These are phyloP conservation scores for Hybos culiciformis DNA, from an alignment of 2,888 invertebrate species.

Conservation along the genomic window DNA sequence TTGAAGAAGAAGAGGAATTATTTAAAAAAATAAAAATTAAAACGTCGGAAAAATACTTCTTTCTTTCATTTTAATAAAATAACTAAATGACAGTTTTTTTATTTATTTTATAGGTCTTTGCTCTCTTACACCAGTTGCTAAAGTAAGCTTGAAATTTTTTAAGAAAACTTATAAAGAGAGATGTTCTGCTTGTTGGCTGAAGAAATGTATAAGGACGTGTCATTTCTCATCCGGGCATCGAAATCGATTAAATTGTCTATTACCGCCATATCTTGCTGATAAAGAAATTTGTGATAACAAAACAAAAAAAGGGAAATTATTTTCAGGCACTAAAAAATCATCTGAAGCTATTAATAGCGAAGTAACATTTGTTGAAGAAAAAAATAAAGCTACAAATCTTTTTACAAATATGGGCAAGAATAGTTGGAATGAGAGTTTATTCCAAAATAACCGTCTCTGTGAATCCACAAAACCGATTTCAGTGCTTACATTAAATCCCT, in stretches of 20 bases:
- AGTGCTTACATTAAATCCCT: slow-evolving; percentile 21
- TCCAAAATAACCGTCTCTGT: slow-evolving; percentile 1
- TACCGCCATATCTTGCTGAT: slow-evolving; percentile 50
- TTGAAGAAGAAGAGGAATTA: neutral
- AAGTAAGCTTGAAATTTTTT: slow-evolving; percentile 43
- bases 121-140: slow-evolving; percentile 53
- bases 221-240: slow-evolving; percentile 58
- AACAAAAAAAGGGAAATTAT: neutral
- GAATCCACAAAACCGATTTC: too few species aligned
- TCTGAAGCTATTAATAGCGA: neutral
- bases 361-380: neutral
- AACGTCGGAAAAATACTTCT: neutral
- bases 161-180: slow-evolving; percentile 56
- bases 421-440: slow-evolving; percentile 5
- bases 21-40: neutral
- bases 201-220: slow-evolving; percentile 67
- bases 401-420: slow-evolving; percentile 6
- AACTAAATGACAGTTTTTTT: neutral
- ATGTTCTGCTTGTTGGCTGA: slow-evolving; percentile 79
- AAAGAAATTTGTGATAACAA: neutral
- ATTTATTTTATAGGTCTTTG: slow-evolving; percentile 44
- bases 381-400: neutral
- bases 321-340: neutral
- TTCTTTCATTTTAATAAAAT: slow-evolving; percentile 1
- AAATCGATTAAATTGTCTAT: slow-evolving; percentile 50